phyloP scores from a whole-genome alignment of 2,888 invertebrate species.

The Oxytorus armatus region DNA sequence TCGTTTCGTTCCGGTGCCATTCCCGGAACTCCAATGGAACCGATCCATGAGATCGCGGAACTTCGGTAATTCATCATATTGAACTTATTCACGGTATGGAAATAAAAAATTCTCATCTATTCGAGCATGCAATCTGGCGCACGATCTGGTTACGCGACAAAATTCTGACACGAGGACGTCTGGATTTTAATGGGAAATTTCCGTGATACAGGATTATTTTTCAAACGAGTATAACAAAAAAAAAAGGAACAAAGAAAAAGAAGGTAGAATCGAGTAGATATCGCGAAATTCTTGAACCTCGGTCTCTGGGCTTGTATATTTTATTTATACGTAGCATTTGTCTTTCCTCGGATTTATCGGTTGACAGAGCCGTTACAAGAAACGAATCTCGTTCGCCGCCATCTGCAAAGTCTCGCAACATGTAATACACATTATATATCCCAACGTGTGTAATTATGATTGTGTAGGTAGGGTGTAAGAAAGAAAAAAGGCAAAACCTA shows the following conservation, averaged over 20 bases:
- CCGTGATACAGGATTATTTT: background rate
- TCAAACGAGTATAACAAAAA: background rate
- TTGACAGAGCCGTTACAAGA: conserved; percentile 72
- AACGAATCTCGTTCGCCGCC: conserved; percentile 70
- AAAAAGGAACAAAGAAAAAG: too few relatives aligned
- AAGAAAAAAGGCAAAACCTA: background rate
- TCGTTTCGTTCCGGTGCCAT: conserved; percentile 65
- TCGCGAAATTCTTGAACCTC: conserved; percentile 40
- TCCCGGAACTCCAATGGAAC: too few relatives aligned
- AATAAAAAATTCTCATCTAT: too few relatives aligned
- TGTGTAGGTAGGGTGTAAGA: too few relatives aligned
- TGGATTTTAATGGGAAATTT: background rate
- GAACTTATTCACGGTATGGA: too few relatives aligned
- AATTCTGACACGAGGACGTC: too few relatives aligned
- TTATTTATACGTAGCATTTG: conserved; percentile 29
- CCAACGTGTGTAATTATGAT: background rate
- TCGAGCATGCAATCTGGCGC: too few relatives aligned
- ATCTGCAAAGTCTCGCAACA: conserved; percentile 71
- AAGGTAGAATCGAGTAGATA: conserved; percentile 1
- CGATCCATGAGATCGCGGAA: too few relatives aligned
- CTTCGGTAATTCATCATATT: too few relatives aligned
- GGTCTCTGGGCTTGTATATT: conserved; percentile 23
- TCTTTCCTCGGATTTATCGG: conserved; percentile 45
- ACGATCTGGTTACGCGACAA: too few relatives aligned
- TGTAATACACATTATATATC: background rate